Conservation (phyloP, 2,113 vertebrate genomes). For the Zosterops hypoxanthus region DNA sequence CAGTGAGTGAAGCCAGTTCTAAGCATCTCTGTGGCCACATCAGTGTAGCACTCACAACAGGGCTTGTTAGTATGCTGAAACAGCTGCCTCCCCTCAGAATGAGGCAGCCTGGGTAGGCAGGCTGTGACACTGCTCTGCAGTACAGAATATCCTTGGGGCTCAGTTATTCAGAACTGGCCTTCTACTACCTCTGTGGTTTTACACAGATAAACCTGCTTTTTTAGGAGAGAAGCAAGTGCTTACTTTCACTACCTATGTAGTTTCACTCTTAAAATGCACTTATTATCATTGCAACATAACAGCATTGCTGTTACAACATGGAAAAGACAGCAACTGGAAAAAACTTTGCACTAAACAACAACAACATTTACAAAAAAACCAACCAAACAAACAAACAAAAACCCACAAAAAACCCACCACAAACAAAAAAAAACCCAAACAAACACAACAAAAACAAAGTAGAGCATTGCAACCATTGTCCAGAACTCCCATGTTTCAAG, state of each 20-base stretch:
- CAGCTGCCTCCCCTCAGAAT: not conserved
- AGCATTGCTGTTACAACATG: not conserved
- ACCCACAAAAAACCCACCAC: not conserved
- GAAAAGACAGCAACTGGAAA: not conserved
- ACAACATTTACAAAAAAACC: too few species aligned
- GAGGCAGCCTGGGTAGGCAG: not conserved
- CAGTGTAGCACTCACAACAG: not conserved
- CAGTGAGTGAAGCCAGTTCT: not conserved
- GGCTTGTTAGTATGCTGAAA: not conserved
- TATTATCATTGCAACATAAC: not conserved
- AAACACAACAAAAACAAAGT: not conserved
- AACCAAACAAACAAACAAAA: not conserved
- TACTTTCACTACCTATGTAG: fast-evolving
- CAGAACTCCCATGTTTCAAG: not conserved
- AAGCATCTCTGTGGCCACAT: not conserved
- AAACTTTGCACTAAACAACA: not conserved
- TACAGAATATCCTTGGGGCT: not conserved
- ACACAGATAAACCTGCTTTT: not conserved
- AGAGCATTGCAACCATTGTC: not conserved
- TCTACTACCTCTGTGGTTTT: not conserved
- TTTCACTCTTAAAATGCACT: not conserved
- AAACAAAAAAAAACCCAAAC: not conserved
- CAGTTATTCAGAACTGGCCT: not conserved
- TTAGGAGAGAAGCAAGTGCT: not conserved
- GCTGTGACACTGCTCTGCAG: not conserved